Conservation (phyloP, 2,888 invertebrate genomes). For the Macrosiphum euphorbiae region DNA sequence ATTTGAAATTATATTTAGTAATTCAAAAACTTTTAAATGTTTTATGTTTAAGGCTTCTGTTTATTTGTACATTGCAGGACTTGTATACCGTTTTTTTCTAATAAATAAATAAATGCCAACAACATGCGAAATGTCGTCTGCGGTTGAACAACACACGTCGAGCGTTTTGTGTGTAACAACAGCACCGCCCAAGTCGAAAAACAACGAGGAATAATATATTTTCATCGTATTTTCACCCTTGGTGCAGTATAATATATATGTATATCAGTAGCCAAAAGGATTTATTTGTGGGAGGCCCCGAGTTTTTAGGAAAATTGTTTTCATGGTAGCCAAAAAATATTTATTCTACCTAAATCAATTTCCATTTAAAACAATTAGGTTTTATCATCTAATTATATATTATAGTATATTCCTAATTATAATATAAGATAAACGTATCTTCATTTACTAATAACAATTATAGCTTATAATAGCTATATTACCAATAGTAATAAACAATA, state of each 20-base stretch:
- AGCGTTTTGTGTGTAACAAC: neutral
- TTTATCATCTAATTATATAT: neutral
- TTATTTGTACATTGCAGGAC: neutral
- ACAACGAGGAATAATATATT: neutral
- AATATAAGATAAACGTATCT: neutral
- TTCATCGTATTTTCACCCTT: slow-evolving; percentile 3
- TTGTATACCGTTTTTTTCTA: neutral
- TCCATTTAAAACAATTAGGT: neutral
- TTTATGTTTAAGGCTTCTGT: neutral
- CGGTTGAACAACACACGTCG: slow-evolving; percentile 13
- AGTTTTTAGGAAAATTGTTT: neutral
- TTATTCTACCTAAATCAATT: neutral
- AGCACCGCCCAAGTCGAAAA: slow-evolving; percentile 9
- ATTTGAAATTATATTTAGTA: neutral
- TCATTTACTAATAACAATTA: neutral
- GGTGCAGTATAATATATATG: neutral
- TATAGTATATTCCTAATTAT: neutral
- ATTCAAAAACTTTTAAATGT: neutral
- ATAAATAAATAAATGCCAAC: neutral
- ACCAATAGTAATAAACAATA: neutral
- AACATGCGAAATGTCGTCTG: neutral
- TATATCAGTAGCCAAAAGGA: neutral
- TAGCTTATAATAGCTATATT: neutral
- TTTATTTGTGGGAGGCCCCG: neutral
- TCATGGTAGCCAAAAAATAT: neutral